A percentile compares a stretch with the other conserved stretches of the same genome.
phyloP scores from a whole-genome alignment of 2,113 vertebrate species.

The Herpailurus yagouaroundi region DNA sequence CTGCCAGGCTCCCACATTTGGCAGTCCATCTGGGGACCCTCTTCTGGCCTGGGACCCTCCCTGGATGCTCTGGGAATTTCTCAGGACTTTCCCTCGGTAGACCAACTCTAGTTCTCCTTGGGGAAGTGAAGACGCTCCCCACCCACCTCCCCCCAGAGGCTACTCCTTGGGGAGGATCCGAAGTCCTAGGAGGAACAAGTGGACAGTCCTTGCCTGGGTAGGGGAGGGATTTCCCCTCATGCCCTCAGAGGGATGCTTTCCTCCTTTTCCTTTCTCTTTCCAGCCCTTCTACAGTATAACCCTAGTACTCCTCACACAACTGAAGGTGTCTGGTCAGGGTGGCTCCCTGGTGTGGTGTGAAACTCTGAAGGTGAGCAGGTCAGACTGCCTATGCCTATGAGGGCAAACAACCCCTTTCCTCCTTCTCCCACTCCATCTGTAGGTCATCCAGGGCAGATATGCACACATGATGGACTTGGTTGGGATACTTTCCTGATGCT shows the following conservation, averaged over 20 bases:
- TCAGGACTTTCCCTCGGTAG: neutral
- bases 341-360: neutral
- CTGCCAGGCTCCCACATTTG: neutral
- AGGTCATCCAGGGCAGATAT: neutral
- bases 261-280: neutral
- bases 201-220: neutral
- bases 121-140: neutral
- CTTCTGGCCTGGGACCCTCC: neutral
- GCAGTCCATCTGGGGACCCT: neutral
- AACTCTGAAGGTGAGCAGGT: neutral
- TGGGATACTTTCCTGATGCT: neutral
- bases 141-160: neutral
- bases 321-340: neutral
- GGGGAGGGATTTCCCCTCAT: neutral
- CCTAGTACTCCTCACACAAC: neutral
- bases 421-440: neutral
- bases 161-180: neutral
- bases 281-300: neutral
- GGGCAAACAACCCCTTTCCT: neutral
- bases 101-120: neutral
- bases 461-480: neutral
- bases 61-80: neutral
- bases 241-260: neutral
- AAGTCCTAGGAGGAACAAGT: neutral
- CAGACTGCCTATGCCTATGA: neutral